Conservation (phyloP, 2,113 vertebrate species). For the Nothocercus julius region DNA sequence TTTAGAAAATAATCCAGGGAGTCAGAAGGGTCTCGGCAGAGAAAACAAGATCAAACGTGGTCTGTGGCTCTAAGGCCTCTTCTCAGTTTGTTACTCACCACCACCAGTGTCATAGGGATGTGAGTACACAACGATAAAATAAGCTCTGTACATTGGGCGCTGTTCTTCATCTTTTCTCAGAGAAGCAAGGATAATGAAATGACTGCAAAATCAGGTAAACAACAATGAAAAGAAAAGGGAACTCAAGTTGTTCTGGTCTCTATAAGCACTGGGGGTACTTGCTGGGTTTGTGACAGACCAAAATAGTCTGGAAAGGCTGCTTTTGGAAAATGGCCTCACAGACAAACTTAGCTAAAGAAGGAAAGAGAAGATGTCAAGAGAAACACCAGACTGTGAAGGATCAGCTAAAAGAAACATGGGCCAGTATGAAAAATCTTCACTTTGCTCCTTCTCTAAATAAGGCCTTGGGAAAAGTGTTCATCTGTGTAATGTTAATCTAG, state of each 20-base stretch:
- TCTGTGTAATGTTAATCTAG: background rate
- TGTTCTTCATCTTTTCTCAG: background rate
- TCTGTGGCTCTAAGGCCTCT: background rate
- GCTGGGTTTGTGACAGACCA: background rate
- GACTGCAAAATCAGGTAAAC: background rate
- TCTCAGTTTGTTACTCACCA: background rate
- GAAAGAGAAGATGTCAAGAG: background rate
- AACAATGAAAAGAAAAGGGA: background rate
- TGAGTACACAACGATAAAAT: background rate
- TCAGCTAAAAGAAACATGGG: background rate
- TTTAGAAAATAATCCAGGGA: background rate
- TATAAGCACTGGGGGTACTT: background rate
- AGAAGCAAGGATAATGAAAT: background rate
- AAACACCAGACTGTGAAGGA: background rate
- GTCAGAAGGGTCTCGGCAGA: background rate
- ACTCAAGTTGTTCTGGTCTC: background rate
- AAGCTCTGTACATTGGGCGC: background rate
- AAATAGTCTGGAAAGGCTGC: background rate
- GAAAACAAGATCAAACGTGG: background rate
- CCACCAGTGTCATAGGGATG: background rate
- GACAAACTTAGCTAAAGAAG: background rate
- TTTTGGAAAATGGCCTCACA: background rate
- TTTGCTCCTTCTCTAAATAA: background rate
- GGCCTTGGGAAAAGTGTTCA: background rate
- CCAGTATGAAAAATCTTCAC: background rate